Percentiles rank a stretch among this genome's conserved stretches.
phyloP scores from a whole-genome alignment of 2,888 invertebrate species.

The Auanema sp. region DNA sequence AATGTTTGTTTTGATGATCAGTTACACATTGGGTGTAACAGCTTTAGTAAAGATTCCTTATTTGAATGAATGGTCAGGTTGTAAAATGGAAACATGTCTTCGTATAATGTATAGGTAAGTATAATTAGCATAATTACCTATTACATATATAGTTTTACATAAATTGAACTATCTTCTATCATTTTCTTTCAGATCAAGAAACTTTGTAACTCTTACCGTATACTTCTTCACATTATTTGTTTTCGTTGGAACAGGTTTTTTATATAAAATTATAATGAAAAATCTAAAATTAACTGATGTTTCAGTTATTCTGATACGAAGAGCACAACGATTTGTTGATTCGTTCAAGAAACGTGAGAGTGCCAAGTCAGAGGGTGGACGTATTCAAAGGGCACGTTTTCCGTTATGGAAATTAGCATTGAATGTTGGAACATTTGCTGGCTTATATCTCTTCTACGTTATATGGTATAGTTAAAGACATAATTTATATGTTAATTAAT shows the following conservation, averaged over 20 bases:
- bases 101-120: conserved; percentile 14
- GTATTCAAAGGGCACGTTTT: conserved; percentile 39
- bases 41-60: conserved; percentile 40
- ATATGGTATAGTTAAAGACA: conserved; percentile 42
- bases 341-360: conserved; percentile 41
- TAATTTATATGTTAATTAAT: not conserved
- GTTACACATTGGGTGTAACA: conserved; percentile 31
- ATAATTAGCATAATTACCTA: not conserved
- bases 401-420: conserved; percentile 60
- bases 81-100: conserved; percentile 43
- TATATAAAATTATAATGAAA: not conserved
- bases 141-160: too few species aligned
- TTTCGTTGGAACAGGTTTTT: conserved; percentile 48
- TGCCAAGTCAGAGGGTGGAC: conserved; percentile 13
- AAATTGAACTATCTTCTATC: too few species aligned
- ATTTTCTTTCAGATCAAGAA: conserved; percentile 23
- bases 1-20: conserved; percentile 31
- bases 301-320: conserved; percentile 41
- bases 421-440: conserved; percentile 59
- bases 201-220: conserved; percentile 26
- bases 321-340: conserved; percentile 47
- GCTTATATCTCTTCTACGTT: conserved; percentile 54
- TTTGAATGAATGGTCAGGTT: conserved; percentile 42
- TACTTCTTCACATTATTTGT: conserved; percentile 42
- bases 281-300: not conserved